Conservation (phyloP, 1,140 invertebrate genomes). For the Halyomorpha halys region DNA sequence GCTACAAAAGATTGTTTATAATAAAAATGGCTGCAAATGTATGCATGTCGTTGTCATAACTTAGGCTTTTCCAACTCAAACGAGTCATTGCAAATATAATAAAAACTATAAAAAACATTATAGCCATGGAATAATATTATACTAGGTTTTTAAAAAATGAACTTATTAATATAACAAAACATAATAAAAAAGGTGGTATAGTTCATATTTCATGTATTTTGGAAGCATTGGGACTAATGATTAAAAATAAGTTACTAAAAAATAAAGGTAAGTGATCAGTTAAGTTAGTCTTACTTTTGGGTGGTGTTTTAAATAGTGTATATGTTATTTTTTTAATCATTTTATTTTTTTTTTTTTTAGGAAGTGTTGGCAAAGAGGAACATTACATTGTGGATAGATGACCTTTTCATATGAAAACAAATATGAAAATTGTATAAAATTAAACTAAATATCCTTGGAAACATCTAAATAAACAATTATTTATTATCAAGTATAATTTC, state of each 20-base stretch:
- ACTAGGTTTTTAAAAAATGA: background rate
- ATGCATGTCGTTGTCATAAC: constrained; percentile 15
- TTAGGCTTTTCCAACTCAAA: constrained; percentile 17
- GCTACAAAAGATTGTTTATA: constrained; percentile 12
- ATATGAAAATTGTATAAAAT: too few relatives aligned
- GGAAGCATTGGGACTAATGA: too few relatives aligned
- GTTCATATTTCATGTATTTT: too few relatives aligned
- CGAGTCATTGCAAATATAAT: background rate
- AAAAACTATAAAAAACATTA: constrained; percentile 3
- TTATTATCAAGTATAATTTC: too few relatives aligned
- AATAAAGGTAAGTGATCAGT: background rate
- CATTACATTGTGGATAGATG: constrained; percentile 4
- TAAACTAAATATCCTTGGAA: too few relatives aligned
- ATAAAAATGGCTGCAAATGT: constrained; percentile 13
- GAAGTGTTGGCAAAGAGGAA: constrained; percentile 6
- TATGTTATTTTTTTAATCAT: background rate
- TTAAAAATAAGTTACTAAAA: background rate
- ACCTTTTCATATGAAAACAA: background rate
- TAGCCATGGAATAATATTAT: constrained; percentile 13
- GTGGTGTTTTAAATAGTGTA: background rate
- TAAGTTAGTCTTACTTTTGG: background rate
- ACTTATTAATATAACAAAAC: too few relatives aligned
- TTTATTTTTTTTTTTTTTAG: background rate
- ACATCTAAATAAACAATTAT: too few relatives aligned
- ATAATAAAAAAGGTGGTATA: too few relatives aligned